These are phyloP conservation scores for Hirtodrosophila cameraria DNA, from an alignment of 2,888 invertebrate genomes.

Conservation along the genomic window DNA sequence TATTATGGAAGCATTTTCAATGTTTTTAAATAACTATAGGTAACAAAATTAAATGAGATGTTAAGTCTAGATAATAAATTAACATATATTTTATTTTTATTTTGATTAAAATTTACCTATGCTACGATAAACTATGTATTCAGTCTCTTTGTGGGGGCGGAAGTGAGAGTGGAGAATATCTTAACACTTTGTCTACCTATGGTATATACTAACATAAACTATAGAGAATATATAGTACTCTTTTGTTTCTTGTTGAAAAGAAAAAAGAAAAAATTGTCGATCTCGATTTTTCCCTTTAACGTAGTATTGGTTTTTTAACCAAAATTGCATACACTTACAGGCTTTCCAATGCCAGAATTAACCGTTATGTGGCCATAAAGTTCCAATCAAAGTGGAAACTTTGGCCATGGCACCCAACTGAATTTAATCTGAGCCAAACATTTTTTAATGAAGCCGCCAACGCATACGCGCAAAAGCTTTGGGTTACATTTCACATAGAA, in stretches of 20 bases:
- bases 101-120: too few relatives aligned
- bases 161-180: too few relatives aligned
- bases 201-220: too few relatives aligned
- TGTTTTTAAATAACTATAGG: too few relatives aligned
- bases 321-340: neutral
- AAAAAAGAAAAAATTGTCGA: too few relatives aligned
- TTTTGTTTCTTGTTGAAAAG: neutral
- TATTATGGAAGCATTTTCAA: neutral
- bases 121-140: too few relatives aligned
- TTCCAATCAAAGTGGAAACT: conserved; percentile 28
- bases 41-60: too few relatives aligned
- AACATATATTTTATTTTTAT: too few relatives aligned
- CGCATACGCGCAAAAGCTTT: neutral
- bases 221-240: too few relatives aligned
- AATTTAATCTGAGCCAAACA: conserved; percentile 19
- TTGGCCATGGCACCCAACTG: conserved; percentile 2
- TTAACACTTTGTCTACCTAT: too few relatives aligned
- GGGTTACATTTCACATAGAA: conserved; percentile 19
- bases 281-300: neutral
- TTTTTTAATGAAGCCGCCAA: conserved; percentile 8
- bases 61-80: too few relatives aligned
- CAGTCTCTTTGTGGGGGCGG: too few relatives aligned
- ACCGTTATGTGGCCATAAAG: conserved; percentile 20
- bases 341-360: conserved; percentile 1
- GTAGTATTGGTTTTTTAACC: neutral